Evolutionary conservation across 2,113 vertebrate genomes (phyloP), one percentile per base, ranked within the genome.

Genomic region (Zosterops japonicus): DNA sequence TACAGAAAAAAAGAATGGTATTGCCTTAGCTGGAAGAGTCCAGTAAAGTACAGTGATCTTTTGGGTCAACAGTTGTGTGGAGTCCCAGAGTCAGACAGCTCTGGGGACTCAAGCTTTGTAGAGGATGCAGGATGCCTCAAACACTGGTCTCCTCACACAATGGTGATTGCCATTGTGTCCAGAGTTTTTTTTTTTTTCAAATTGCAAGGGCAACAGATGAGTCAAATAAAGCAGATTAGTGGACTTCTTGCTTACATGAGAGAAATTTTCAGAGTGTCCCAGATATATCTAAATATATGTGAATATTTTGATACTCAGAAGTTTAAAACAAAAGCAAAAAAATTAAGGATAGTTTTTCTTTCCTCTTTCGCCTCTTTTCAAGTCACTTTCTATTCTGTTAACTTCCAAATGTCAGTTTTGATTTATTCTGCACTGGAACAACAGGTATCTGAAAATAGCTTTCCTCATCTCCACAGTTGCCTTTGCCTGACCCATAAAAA

Each of bases 381-480:
- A 64, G 57, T 85, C 71, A 41, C 28, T 91, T 95, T 47, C 56
- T 84, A 27, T 91, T 92, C 89, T 46, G 12, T 74, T 8, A 3
- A 59, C 41, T 79, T 81, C 42, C 24, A 79, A 39, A 71, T 68
- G 47, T 41, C 52, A 52, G 14, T 71, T 93, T 47, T 91, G 42
- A 75, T 89, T 50, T 72, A 76, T 85, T 90, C 67, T 92, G 46
- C 59, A 46, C 35, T 67, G 69, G 79, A 94, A 94, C 70, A 93
- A 85, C 82, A 90, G 79, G 55, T 88, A 74, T 80, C 50, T 94
- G 79, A 89, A 94, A 90, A 77, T 6, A 81, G 64, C 55, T 74
- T 86, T 78, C 15, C 12, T 83, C 47, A 35, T 47, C 29, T 93
- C 59, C 21, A 22, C 4, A 2, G 23, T 8, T 95, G 67, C 89